A percentile compares a stretch with the other conserved stretches of the same genome.
phyloP scores from a whole-genome alignment of 2,888 invertebrate genomes.

The Trachelus troglodyta region DNA sequence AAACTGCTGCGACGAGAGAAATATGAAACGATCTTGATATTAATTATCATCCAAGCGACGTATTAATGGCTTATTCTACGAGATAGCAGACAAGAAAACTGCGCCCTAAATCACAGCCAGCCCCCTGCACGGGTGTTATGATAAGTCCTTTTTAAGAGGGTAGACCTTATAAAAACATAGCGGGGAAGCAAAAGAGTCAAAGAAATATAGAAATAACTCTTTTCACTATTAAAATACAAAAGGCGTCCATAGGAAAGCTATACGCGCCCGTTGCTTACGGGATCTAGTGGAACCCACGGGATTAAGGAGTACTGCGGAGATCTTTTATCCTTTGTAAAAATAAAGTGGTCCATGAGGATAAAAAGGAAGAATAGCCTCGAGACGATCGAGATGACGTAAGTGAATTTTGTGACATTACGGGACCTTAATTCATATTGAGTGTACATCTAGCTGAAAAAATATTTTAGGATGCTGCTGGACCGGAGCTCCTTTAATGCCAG shows the following conservation, averaged over 20 bases:
- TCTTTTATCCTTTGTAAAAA: not conserved
- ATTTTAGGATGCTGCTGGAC: not conserved
- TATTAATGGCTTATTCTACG: conserved; percentile 20
- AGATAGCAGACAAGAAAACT: conserved; percentile 11
- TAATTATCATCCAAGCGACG: conserved; percentile 16
- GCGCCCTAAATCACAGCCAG: conserved; percentile 14
- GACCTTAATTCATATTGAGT: not conserved
- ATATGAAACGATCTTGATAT: conserved; percentile 22
- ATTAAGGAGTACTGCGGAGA: not conserved
- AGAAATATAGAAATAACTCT: not conserved
- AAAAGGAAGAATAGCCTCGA: not conserved
- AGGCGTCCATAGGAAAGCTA: not conserved
- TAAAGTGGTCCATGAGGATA: not conserved
- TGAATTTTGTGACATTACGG: not conserved
- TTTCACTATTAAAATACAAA: not conserved
- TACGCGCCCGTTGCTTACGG: not conserved
- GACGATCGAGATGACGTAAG: not conserved
- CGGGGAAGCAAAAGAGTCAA: not conserved
- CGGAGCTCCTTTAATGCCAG: not conserved
- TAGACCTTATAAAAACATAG: not conserved
- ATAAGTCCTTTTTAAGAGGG: not conserved
- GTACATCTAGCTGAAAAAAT: not conserved
- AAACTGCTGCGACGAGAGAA: conserved; percentile 18
- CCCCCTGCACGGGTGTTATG: not conserved
- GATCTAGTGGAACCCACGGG: not conserved